phyloP scores from a whole-genome alignment of 2,888 invertebrate genomes.

The Aricia artaxerxes region DNA sequence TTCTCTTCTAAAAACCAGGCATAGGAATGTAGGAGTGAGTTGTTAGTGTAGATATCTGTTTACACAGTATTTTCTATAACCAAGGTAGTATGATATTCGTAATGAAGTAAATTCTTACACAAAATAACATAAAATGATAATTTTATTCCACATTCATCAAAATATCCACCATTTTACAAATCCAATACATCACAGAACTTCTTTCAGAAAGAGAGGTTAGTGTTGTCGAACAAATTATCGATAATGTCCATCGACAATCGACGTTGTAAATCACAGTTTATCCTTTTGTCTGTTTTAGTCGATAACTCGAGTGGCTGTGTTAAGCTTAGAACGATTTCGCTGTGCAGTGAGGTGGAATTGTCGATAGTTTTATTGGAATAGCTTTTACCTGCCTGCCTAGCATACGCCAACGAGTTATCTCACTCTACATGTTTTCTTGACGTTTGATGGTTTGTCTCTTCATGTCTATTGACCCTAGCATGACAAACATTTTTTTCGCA shows the following conservation, averaged over 20 bases:
- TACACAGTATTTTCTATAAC: no score
- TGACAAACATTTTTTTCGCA: no score
- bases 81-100: no score
- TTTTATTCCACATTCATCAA: background rate
- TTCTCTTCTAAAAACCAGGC: no score
- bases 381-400: background rate
- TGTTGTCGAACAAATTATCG: slow-evolving; percentile 15
- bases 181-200: background rate
- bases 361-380: slow-evolving; percentile 4
- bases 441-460: no score
- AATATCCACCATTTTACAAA: background rate
- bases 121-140: no score
- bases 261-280: slow-evolving; percentile 20
- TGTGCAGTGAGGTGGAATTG: background rate
- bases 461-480: no score
- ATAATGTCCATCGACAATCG: slow-evolving; percentile 15
- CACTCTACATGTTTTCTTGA: no score
- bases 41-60: no score
- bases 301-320: slow-evolving; percentile 32
- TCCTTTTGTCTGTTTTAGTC: slow-evolving; percentile 28
- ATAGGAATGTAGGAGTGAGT: no score
- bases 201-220: background rate
- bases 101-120: no score
- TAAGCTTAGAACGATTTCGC: slow-evolving; percentile 26
- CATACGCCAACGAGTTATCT: no score